These are phyloP conservation scores for Limnothrissa miodon DNA, from an alignment of 2,113 vertebrate species.

Conservation along the genomic window DNA sequence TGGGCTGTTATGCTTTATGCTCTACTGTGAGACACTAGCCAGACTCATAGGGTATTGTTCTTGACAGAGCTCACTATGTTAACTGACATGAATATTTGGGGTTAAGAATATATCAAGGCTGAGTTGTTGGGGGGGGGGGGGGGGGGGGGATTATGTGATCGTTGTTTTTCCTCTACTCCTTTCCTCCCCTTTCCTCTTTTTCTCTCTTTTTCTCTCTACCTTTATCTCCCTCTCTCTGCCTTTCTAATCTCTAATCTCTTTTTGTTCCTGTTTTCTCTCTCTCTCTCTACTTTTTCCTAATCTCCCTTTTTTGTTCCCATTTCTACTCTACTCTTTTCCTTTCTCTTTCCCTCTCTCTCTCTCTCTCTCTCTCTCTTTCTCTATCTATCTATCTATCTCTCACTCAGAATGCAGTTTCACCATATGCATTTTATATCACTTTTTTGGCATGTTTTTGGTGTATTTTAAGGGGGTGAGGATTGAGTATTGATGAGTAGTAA, in stretches of 20 bases:
- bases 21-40: background rate
- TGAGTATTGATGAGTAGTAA: too few relatives aligned
- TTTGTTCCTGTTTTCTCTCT: background rate
- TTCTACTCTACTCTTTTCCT: background rate
- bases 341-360: background rate
- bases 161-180: background rate
- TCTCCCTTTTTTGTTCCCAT: too few relatives aligned
- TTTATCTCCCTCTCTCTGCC: background rate
- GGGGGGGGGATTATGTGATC: background rate
- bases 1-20: too few relatives aligned
- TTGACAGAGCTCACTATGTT: background rate
- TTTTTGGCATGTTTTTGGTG: too few relatives aligned
- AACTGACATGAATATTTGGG: too few relatives aligned
- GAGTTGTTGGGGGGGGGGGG: background rate
- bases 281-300: too few relatives aligned
- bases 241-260: background rate
- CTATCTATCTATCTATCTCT: background rate
- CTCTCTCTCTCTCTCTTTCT: background rate
- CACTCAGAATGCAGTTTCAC: too few relatives aligned
- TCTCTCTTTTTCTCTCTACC: background rate
- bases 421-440: too few relatives aligned
- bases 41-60: background rate
- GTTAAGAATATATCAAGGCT: too few relatives aligned
- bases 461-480: too few relatives aligned
- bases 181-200: background rate